Base-by-base conservation (phyloP, 2,797 vertebrate genomes). In the Xiphophorus birchmanni region DNA sequence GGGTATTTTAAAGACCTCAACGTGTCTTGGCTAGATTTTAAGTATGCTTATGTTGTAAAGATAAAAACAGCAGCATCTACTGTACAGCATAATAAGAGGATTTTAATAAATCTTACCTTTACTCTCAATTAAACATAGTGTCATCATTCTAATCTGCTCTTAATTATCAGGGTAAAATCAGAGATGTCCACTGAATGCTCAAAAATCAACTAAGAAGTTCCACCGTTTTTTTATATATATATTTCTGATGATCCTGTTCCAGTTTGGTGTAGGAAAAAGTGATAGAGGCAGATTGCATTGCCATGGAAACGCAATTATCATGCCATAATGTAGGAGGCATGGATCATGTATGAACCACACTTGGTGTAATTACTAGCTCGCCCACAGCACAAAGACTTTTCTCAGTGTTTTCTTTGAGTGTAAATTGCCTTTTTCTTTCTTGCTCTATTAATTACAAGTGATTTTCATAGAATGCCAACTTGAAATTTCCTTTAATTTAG, bases 231-330 rank as follows among this genome's bases (percentile, higher is more conserved):
- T 86, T 77, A 0, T 45, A 40, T 4, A 40, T 71, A 60, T 63
- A 23, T 73, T 81, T 48, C 48, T 15, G 60, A 80, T 54, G 77
- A 12, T 87, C 86, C 83, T 83, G 50, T 86, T 90, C 84, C 90
- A 90, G 86, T 91, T 88, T 92, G 83, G 78, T 83, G 76, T 52
- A 76, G 74, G 75, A 92, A 76, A 93, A 91, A 80, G 90, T 87
- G 91, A 91, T 88, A 69, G 85, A 73, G 94, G 82, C 93, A 94
- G 93, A 94, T 92, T 92, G 92, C 91, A 95, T 96, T 76, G n/a
- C 96, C 94, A 96, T 96, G 95, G 95, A 86, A 96, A 96, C 95
- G 88, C 91, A 93, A 92, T 92, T 86, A 88, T 82, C 81, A 86
- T 93, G 88, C 91, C 88, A 93, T 87, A 86, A 93, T 65, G 95